Evolutionary conservation across 2,113 vertebrate species (phyloP).

Genomic region (Channa maculata): DNA sequence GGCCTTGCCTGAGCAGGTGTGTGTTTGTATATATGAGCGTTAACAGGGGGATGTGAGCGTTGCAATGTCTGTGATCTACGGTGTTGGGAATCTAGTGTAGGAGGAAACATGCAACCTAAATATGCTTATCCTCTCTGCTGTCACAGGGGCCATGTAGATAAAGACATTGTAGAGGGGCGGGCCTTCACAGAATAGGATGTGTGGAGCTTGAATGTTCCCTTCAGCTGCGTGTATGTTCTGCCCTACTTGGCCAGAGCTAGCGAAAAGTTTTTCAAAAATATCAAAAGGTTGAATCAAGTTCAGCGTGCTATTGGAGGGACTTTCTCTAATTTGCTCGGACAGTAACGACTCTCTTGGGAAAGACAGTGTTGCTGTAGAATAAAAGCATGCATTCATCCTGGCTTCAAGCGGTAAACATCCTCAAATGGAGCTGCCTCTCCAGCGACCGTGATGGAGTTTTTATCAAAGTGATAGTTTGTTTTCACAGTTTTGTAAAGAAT

Average conservation of each 20-base stretch:
- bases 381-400: conserved; percentile 46
- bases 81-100: conserved; percentile 78
- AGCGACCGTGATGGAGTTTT: conserved; percentile 23
- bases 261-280: conserved; percentile 55
- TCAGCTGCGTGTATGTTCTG: conserved; percentile 16
- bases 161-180: conserved; percentile 52
- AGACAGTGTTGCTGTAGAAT: conserved; percentile 56
- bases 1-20: conserved; percentile 84
- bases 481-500: conserved; percentile 38
- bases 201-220: conserved; percentile 32
- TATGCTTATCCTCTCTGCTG: conserved; percentile 78
- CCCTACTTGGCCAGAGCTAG: conserved; percentile 45
- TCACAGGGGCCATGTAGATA: conserved; percentile 65
- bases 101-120: conserved; percentile 84
- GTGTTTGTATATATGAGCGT: conserved; percentile 83
- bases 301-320: conserved; percentile 65
- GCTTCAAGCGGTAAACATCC: conserved; percentile 65
- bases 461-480: conserved; percentile 58
- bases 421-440: conserved; percentile 40
- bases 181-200: conserved; percentile 47
- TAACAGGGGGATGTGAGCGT: conserved; percentile 75
- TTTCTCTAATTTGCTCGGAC: conserved; percentile 45
- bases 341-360: conserved; percentile 54
- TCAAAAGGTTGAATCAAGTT: conserved; percentile 74
- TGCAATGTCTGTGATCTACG: conserved; percentile 82